phyloP scores from a whole-genome alignment of 2,797 vertebrate species.

The Hydrophis major region DNA sequence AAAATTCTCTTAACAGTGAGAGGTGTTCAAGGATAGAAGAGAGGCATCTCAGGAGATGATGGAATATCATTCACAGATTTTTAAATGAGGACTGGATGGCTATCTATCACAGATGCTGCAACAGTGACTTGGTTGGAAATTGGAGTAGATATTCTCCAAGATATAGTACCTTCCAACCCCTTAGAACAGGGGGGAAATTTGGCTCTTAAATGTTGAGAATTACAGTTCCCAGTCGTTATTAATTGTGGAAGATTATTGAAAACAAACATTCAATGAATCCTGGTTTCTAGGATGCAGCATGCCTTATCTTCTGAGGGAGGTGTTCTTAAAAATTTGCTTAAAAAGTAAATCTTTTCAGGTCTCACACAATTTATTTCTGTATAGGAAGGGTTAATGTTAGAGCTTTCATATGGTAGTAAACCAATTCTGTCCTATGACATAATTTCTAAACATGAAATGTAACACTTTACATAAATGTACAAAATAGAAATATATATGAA shows the following conservation, averaged over 20 bases:
- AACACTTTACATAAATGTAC: neutral
- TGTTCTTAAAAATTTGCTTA: neutral
- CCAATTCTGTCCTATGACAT: neutral
- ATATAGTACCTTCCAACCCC: neutral
- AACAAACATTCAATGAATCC: neutral
- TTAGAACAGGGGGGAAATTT: neutral
- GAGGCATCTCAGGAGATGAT: neutral
- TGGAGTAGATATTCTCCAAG: neutral
- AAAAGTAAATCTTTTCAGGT: neutral
- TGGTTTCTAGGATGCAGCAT: neutral
- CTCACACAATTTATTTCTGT: neutral
- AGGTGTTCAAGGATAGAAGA: neutral
- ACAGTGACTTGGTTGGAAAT: neutral
- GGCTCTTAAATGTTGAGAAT: neutral
- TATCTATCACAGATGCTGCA: neutral
- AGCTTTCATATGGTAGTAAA: neutral
- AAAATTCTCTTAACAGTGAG: neutral
- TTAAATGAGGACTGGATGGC: neutral
- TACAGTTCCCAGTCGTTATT: neutral
- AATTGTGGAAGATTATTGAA: neutral
- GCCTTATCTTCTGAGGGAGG: neutral
- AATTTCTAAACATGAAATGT: conserved; percentile 28
- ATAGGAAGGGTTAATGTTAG: neutral
- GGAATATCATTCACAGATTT: neutral
- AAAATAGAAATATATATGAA: conserved; percentile 20